phyloP scores from a whole-genome alignment of 2,113 vertebrate species.

The Nestor notabilis region DNA sequence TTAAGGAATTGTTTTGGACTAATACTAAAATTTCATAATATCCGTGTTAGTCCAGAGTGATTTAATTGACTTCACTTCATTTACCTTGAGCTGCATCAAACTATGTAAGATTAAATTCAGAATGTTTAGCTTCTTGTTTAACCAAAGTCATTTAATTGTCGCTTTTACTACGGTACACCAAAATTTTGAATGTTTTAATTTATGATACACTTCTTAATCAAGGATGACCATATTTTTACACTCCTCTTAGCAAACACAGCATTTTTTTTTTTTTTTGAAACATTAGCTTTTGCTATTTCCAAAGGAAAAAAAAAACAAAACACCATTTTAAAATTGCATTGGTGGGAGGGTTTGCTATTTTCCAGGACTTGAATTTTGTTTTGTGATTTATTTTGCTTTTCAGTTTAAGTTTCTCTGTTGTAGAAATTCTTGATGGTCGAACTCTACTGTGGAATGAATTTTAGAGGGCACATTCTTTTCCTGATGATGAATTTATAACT shows the following conservation, averaged over 20 bases:
- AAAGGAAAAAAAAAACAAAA: background rate
- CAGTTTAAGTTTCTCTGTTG: background rate
- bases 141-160: background rate
- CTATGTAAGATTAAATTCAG: background rate
- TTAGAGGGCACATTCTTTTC: background rate
- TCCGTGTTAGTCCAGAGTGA: background rate
- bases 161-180: accelerated
- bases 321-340: background rate
- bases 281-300: background rate
- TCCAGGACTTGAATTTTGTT: background rate
- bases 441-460: background rate
- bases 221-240: accelerated
- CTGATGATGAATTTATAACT: background rate
- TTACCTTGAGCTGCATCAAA: background rate
- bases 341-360: background rate
- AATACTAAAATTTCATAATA: background rate
- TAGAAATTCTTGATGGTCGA: background rate
- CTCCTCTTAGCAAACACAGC: background rate
- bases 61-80: background rate
- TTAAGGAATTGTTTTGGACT: background rate
- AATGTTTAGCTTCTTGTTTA: background rate
- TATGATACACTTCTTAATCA: background rate
- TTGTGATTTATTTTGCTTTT: background rate
- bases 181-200: background rate
- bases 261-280: background rate